Evolutionary conservation across 2,888 invertebrate genomes (phyloP), one percentile per base, ranked within the genome.

Genomic region (Mamestra brassicae): DNA sequence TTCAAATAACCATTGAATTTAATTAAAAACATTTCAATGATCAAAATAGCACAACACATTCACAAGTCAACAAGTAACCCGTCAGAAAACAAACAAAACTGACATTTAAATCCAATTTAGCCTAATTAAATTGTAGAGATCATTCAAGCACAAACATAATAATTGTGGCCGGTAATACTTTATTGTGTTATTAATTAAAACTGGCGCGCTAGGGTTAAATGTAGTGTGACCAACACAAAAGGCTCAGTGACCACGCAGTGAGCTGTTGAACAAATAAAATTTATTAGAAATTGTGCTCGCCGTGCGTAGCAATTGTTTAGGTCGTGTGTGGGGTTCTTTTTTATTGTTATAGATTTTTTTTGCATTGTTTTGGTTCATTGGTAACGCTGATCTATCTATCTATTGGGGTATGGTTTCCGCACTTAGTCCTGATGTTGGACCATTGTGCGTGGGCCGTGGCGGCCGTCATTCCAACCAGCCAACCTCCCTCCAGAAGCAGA

Each of bases 111-210:
- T 52, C 47, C 52, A 5, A 82, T 70, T 52, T 57, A 10, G 58
- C 47, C 4, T 79, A 70, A 83, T 76, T 70, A 65, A 71, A 74
- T 72, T 67, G 52, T 57, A 72, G 34, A 50, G 50, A 42, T 50
- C 57, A 72, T 63, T 74, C 62, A 55, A 26, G 71, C 74, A 61
- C 58, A 75, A 78, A 80, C 64, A 61, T 34, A 57, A 78, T 82
- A 84, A 85, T 84, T 76, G 63, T 71, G 57, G 74, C 8, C 26
- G 54, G 63, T 78, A 79, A 82, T 72, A 75, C 76, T 77, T 78
- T 87, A 83, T 83, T 80, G 78, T 74, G 76, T 69, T 84, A 81
- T 84, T 85, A 84, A 85, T 85, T 86, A 86, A 81, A 86, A 79
- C 76, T 58, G 82, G 78, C 63, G 17, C 36, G 60, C 64, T 60